Conservation (phyloP, 2,797 vertebrate species). For the Gila robusta region DNA sequence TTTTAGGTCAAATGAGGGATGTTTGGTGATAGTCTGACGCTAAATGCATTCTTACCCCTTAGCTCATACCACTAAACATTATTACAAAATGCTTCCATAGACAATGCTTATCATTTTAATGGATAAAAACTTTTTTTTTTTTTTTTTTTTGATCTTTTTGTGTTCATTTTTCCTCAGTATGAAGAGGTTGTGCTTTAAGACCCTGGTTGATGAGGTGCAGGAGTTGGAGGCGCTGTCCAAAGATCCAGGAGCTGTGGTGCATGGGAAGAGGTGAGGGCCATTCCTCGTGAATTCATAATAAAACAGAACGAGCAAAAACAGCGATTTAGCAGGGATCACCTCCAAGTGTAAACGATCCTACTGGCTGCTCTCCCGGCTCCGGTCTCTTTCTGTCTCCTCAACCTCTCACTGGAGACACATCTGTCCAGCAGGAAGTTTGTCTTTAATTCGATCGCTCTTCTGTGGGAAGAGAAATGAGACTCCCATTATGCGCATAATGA, state of each 20-base stretch:
- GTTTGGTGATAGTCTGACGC: slow-evolving; percentile 72
- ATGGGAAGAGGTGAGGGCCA: slow-evolving; percentile 90
- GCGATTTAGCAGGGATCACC: slow-evolving; percentile 28
- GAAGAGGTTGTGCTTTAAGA: slow-evolving; percentile 93
- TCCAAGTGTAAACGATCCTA: slow-evolving; percentile 27
- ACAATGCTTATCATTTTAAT: not conserved
- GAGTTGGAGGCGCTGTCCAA: slow-evolving; percentile 95
- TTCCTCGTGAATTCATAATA: slow-evolving; percentile 28
- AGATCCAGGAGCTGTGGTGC: slow-evolving; percentile 94
- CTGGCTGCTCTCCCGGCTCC: slow-evolving; percentile 29
- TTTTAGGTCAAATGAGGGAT: slow-evolving; percentile 78
- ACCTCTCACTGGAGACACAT: not conserved
- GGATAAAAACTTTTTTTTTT: not conserved
- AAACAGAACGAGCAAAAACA: slow-evolving; percentile 26
- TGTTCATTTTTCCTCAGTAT: slow-evolving; percentile 75
- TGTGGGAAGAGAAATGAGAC: not conserved
- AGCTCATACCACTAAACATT: slow-evolving; percentile 49
- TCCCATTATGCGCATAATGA: not conserved
- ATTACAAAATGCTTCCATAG: slow-evolving; percentile 21
- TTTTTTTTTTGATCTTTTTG: not conserved
- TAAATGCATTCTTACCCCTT: slow-evolving; percentile 30
- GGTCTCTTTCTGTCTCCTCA: not conserved
- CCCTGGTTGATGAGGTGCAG: slow-evolving; percentile 97
- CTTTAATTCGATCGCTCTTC: slow-evolving; percentile 28
- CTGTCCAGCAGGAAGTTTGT: slow-evolving; percentile 37